A percentile compares a stretch with the other conserved stretches of the same genome.
Evolutionary conservation across 2,797 vertebrate genomes (phyloP).

Genomic region (Smutsia temminckii): DNA sequence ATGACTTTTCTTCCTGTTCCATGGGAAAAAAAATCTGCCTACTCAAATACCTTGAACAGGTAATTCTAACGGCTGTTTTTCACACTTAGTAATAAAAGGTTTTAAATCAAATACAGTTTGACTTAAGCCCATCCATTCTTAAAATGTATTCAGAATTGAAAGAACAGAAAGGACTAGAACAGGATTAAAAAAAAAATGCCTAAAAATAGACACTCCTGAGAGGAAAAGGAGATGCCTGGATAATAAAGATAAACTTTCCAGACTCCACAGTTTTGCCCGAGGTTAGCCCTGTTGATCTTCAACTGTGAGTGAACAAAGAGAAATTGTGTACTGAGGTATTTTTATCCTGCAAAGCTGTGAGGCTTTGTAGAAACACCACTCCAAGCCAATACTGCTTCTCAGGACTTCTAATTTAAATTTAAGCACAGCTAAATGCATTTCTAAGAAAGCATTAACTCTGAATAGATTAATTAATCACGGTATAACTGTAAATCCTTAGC

Average conservation of each 20-base stretch:
- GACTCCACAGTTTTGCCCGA: slow-evolving; percentile 45
- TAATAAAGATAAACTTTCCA: slow-evolving; percentile 44
- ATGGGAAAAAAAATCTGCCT: background rate
- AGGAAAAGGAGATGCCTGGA: background rate
- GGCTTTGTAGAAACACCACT: slow-evolving; percentile 44
- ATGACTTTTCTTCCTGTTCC: background rate
- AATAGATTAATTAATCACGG: slow-evolving; percentile 13
- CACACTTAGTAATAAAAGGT: slow-evolving; percentile 1
- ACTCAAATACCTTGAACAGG: slow-evolving; percentile 26
- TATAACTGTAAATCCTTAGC: background rate
- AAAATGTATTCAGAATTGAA: slow-evolving; percentile 24
- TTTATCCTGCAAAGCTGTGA: slow-evolving; percentile 56
- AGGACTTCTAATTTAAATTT: slow-evolving; percentile 48
- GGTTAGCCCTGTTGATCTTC: slow-evolving; percentile 50
- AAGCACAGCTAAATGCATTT: slow-evolving; percentile 44
- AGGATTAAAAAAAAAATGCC: slow-evolving; percentile 36
- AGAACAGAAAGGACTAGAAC: slow-evolving; percentile 42
- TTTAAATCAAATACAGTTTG: slow-evolving; percentile 55
- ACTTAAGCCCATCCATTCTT: slow-evolving; percentile 24
- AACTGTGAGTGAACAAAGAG: slow-evolving; percentile 69
- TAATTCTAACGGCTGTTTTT: slow-evolving; percentile 21
- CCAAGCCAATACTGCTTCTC: slow-evolving; percentile 29
- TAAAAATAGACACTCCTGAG: slow-evolving; percentile 27
- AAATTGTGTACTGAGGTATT: slow-evolving; percentile 56
- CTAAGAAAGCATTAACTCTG: slow-evolving; percentile 1